phyloP scores from a whole-genome alignment of 1,140 invertebrate species.

The Sycophila sp. region DNA sequence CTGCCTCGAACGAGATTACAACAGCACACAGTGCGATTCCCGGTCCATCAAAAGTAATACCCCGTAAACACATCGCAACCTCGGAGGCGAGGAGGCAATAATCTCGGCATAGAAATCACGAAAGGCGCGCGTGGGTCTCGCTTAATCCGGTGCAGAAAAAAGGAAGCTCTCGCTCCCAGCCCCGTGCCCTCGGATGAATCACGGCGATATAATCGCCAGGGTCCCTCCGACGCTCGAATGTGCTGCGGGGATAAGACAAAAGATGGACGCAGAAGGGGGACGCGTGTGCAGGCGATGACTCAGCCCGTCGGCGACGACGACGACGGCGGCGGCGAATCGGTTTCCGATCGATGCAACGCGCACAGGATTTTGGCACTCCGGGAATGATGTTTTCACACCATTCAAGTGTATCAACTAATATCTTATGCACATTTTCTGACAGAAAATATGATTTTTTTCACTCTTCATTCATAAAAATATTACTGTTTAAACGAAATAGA shows the following conservation, averaged over 20 bases:
- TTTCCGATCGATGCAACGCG: constrained; percentile 27
- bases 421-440: no score
- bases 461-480: no score
- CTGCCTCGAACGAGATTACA: no score
- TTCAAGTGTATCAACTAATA: no score
- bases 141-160: no score
- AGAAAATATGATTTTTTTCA: no score
- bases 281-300: not conserved
- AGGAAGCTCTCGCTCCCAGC: not conserved
- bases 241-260: not conserved
- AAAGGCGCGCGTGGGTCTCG: no score
- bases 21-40: no score
- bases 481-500: no score
- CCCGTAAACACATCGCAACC: not conserved
- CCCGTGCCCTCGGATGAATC: not conserved
- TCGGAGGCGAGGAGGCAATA: not conserved
- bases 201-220: not conserved
- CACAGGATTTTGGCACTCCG: not conserved
- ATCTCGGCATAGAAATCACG: not conserved
- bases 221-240: not conserved
- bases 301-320: no score
- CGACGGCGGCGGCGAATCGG: constrained; percentile 12
- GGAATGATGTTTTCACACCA: no score
- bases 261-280: not conserved
- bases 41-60: not conserved